Percentiles rank a stretch among this genome's conserved stretches.
Evolutionary conservation across 2,888 invertebrate species (phyloP).

Genomic region (Polydrusus tereticollis): DNA sequence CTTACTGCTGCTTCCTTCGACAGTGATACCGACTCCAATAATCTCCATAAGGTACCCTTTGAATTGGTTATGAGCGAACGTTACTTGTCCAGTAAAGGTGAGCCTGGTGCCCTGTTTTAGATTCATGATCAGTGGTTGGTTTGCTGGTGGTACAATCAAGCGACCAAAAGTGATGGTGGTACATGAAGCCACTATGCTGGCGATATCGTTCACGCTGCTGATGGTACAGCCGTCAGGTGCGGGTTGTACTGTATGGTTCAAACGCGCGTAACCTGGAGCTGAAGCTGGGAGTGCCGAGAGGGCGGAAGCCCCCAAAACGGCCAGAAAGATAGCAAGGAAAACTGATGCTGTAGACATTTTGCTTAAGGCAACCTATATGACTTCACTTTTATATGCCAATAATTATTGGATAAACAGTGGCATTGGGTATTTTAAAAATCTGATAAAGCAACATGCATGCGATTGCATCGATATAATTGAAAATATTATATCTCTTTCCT

Average conservation of each 20-base stretch:
- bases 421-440: no score
- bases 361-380: no score
- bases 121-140: constrained; percentile 11
- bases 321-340: background rate
- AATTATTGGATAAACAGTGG: background rate
- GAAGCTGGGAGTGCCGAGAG: background rate
- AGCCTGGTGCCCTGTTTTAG: constrained; percentile 20
- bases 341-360: background rate
- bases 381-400: no score
- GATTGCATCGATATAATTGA: no score
- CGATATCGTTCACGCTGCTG: constrained; percentile 17
- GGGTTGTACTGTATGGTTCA: constrained; percentile 13
- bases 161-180: constrained; percentile 28
- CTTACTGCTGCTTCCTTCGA: constrained; percentile 31
- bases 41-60: constrained; percentile 37
- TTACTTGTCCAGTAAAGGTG: constrained; percentile 22
- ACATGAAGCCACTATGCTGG: constrained; percentile 11
- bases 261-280: constrained; percentile 23
- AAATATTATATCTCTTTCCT: no score
- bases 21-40: constrained; percentile 21
- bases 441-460: no score
- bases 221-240: constrained; percentile 9
- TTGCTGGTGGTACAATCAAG: constrained; percentile 16
- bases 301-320: background rate
- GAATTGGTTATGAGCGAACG: background rate